Evolutionary conservation across 2,797 vertebrate genomes (phyloP), one percentile per base, ranked within the genome.

Genomic region (Microcaecilia unicolor): DNA sequence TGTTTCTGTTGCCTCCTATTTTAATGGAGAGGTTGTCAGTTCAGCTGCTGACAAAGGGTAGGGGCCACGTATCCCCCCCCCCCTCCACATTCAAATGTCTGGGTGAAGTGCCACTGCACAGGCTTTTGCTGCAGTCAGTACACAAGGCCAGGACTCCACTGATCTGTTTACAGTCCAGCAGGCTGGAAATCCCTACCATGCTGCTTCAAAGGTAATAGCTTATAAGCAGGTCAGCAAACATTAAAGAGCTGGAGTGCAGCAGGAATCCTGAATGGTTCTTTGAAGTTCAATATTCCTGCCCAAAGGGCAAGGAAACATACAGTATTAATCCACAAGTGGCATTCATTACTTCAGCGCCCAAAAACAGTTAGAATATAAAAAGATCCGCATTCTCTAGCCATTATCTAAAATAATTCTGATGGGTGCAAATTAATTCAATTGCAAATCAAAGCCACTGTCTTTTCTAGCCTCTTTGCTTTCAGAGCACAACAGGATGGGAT

Each of bases 131-230:
- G 33, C n/a, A n/a, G n/a, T n/a, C n/a, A 35, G 46, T 23, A 3
- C 8, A 23, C 28, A 34, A 17, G 28, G 30, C 5, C 10, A 15
- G 24, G 19, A 24, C 25, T 10, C 12, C n/a, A n/a, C n/a, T n/a
- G n/a, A n/a, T 31, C 24, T 63, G 43, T 61, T 67, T 63, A 67
- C 34, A 50, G 42, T 17, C 28, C 62, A 54, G 45, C 51, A 67
- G 54, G 48, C 48, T 63, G 47, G 6, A 55, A n/a, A 44, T 41
- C 38, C 55, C 58, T 60, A 56, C 51, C 51, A 51, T 47, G 52
- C 31, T 57, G 22, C 38, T 67, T 20, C 50, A 57, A 62, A 58
- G 53, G 39, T 1, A n/a, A 47, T 0, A 8, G 30, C 43, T 5
- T 44, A 43, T 54, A 61, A 67, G 67, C 41, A 51, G 34, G 22